Conservation (phyloP, 2,113 vertebrate species). For the Eolophus roseicapilla region DNA sequence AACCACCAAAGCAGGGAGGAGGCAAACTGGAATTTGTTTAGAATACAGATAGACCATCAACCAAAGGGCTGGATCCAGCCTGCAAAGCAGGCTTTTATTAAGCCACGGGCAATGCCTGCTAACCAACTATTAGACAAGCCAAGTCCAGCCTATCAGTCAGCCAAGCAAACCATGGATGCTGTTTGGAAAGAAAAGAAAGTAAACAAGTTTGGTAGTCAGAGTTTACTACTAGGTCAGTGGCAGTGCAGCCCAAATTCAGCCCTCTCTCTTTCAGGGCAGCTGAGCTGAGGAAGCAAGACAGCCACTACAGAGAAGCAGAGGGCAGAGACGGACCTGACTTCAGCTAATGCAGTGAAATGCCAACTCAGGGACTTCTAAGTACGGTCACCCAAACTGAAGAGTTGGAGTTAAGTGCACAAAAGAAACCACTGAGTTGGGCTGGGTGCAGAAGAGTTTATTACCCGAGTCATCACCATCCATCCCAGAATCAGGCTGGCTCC, state of each 20-base stretch:
- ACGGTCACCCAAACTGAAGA: neutral
- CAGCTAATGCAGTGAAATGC: neutral
- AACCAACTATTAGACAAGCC: neutral
- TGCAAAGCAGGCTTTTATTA: constrained; percentile 26
- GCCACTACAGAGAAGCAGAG: neutral
- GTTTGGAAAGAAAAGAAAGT: neutral
- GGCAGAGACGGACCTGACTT: neutral
- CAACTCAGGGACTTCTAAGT: neutral
- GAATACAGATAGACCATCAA: constrained; percentile 1
- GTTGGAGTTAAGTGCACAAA: neutral
- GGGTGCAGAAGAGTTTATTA: neutral
- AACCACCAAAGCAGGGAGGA: neutral
- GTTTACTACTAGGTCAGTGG: neutral
- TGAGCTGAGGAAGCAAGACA: neutral
- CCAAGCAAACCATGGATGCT: neutral
- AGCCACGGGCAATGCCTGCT: neutral
- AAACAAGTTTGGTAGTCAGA: neutral
- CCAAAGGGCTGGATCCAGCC: neutral
- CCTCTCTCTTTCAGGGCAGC: neutral
- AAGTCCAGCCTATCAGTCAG: neutral
- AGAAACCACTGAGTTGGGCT: neutral
- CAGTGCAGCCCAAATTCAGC: neutral
- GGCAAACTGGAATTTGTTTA: constrained; percentile 10
- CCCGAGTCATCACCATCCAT: neutral
- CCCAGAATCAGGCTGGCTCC: neutral